A percentile compares a stretch with the other conserved stretches of the same genome.
Conservation (phyloP, 2,113 vertebrate genomes). For the Glaucidium brasilianum region DNA sequence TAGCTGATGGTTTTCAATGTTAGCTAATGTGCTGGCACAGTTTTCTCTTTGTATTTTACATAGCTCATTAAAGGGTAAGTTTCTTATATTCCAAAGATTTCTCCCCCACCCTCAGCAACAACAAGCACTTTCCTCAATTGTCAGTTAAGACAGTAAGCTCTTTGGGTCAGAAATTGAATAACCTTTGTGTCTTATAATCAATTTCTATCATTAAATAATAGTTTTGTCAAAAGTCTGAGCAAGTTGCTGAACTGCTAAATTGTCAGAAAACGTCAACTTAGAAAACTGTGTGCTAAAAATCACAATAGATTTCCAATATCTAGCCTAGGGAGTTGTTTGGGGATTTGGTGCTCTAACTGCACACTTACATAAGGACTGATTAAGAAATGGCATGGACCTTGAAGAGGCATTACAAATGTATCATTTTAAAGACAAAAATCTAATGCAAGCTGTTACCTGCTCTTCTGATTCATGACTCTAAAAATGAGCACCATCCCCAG, state of each 20-base stretch:
- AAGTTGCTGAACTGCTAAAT: neutral
- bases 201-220: neutral
- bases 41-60: slow-evolving; percentile 29
- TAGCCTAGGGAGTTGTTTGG: neutral
- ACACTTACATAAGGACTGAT: neutral
- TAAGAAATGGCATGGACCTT: neutral
- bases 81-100: slow-evolving; percentile 19
- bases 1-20: neutral
- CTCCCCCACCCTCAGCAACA: neutral
- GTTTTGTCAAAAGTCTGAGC: neutral
- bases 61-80: neutral
- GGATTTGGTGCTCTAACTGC: neutral
- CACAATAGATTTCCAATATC: neutral
- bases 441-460: neutral
- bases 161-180: neutral
- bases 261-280: neutral
- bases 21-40: neutral
- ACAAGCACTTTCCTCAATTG: neutral
- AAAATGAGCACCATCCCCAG: neutral
- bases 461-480: neutral
- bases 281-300: neutral
- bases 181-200: neutral
- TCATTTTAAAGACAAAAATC: neutral
- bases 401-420: neutral
- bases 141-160: neutral